Percentiles rank a stretch among this genome's conserved stretches.
Evolutionary conservation across 2,797 vertebrate species (phyloP).

Genomic region (Macropodus opercularis): DNA sequence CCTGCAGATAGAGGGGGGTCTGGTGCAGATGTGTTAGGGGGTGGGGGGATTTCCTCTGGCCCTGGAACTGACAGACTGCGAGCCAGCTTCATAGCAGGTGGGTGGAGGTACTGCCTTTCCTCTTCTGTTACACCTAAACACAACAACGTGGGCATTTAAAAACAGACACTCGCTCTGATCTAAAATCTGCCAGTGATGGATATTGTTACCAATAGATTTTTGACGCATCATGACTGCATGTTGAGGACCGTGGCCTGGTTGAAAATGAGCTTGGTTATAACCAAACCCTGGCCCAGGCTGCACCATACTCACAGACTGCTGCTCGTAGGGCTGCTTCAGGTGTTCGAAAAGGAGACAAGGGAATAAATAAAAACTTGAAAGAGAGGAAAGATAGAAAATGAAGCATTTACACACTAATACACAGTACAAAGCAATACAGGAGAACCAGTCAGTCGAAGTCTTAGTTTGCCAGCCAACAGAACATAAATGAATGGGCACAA

Average conservation of each 20-base stretch:
- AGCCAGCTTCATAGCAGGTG: constrained; percentile 90
- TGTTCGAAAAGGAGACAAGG: constrained; percentile 19
- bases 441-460: constrained; percentile 12
- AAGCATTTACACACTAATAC: constrained; percentile 34
- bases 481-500: constrained; percentile 59
- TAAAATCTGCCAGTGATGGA: constrained; percentile 10
- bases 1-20: constrained; percentile 90
- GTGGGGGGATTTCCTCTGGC: constrained; percentile 92
- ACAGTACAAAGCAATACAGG: constrained; percentile 25
- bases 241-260: constrained; percentile 84
- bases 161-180: not conserved
- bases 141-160: constrained; percentile 29
- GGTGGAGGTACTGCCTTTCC: constrained; percentile 88
- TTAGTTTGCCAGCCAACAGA: constrained; percentile 40
- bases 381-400: constrained; percentile 14
- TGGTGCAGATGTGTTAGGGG: constrained; percentile 90
- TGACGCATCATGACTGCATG: constrained; percentile 91
- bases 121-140: constrained; percentile 88
- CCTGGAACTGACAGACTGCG: constrained; percentile 93
- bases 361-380: constrained; percentile 10
- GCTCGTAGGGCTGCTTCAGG: constrained; percentile 86
- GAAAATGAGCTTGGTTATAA: constrained; percentile 89
- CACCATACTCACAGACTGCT: constrained; percentile 80
- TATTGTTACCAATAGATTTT: constrained; percentile 89
- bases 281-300: constrained; percentile 82